Percentiles rank a stretch among this genome's conserved stretches.
phyloP scores from a whole-genome alignment of 1,140 invertebrate species.

The Physella acuta region DNA sequence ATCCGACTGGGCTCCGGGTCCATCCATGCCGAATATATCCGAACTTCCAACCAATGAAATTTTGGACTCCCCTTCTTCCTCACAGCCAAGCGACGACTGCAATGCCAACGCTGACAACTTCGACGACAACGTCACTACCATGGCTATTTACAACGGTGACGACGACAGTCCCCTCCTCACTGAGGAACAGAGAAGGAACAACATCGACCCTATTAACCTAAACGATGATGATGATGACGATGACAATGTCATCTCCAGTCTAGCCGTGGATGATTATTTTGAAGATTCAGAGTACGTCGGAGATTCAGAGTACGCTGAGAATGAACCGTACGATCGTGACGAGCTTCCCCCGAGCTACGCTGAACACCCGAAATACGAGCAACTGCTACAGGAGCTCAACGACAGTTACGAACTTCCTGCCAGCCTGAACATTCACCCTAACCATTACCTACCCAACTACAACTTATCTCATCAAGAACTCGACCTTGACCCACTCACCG shows the following conservation, averaged over 20 bases:
- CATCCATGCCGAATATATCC: slow-evolving; percentile 82
- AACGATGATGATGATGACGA: slow-evolving; percentile 8
- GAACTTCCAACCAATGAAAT: slow-evolving; percentile 88
- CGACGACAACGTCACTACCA: slow-evolving; percentile 25
- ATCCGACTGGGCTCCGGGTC: slow-evolving; percentile 83
- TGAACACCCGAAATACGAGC: slow-evolving; percentile 51
- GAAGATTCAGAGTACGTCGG: slow-evolving; percentile 74
- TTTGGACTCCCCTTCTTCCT: slow-evolving; percentile 72
- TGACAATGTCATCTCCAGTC: slow-evolving; percentile 12
- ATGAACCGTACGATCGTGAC: slow-evolving; percentile 57
- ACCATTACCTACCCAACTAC: slow-evolving; percentile 76
- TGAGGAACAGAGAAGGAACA: slow-evolving; percentile 9
- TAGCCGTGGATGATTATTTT: slow-evolving; percentile 66
- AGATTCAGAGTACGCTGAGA: slow-evolving; percentile 67
- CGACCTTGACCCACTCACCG: slow-evolving; percentile 36
- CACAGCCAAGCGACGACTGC: slow-evolving; percentile 84
- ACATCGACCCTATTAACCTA: background rate
- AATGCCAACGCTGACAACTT: slow-evolving; percentile 63
- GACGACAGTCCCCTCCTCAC: slow-evolving; percentile 21
- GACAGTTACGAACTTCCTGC: slow-evolving; percentile 61
- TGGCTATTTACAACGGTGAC: slow-evolving; percentile 67
- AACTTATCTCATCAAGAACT: slow-evolving; percentile 35
- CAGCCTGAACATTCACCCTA: slow-evolving; percentile 77
- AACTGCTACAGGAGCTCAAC: slow-evolving; percentile 57
- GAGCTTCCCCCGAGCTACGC: slow-evolving; percentile 37